Conservation (phyloP, 2,113 vertebrate genomes). For the Cyanocitta stelleri region DNA sequence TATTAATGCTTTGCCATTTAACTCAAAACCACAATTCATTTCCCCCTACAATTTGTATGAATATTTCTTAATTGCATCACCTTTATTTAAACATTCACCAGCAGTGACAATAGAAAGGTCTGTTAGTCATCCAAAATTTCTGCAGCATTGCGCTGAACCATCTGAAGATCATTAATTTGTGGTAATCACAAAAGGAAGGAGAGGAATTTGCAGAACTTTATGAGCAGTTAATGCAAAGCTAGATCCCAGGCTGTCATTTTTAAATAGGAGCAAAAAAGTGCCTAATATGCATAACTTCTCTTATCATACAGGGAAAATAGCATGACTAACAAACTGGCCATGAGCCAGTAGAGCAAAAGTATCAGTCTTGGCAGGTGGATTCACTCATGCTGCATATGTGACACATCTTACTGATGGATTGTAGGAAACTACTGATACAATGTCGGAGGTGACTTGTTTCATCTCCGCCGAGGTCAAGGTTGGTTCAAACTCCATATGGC, state of each 20-base stretch:
- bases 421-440: background rate
- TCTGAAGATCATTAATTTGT: conserved; percentile 40
- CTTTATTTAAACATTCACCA: background rate
- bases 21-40: conserved; percentile 6
- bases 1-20: background rate
- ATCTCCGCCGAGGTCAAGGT: conserved; percentile 31
- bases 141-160: background rate
- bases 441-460: conserved; percentile 25
- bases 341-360: background rate
- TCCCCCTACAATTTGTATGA: background rate
- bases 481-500: conserved; percentile 15
- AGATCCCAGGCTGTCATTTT: background rate
- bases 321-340: conserved; percentile 20
- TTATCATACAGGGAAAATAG: background rate
- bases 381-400: conserved; percentile 9
- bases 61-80: background rate
- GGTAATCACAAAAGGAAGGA: conserved; percentile 29
- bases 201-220: conserved; percentile 30
- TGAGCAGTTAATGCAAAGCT: conserved; percentile 17
- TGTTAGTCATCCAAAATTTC: conserved; percentile 28
- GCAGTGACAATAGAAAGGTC: background rate
- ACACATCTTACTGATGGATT: conserved; percentile 33
- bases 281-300: background rate
- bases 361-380: conserved; percentile 3
- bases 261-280: background rate